phyloP scores from a whole-genome alignment of 2,113 vertebrate species.

The human (Homo sapiens) region GRCh38 chr6:22111001-22111500 shows the following conservation, averaged over 20 bases:
- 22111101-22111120: neutral
- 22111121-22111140: neutral
- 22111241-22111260: constrained; percentile 24
- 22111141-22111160: neutral
- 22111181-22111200: constrained; percentile 14
- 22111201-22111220: neutral
- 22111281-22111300: constrained; percentile 60
- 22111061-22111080: neutral
- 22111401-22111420: neutral
- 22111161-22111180: neutral
- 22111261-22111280: constrained; percentile 40
- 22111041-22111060: constrained; percentile 1
- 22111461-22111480: neutral
- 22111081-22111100: neutral
- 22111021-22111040: neutral
- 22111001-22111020: constrained; percentile 12
- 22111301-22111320: neutral
- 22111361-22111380: neutral
- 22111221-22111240: constrained; percentile 33
- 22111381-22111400: neutral
- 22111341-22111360: neutral
- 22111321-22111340: neutral
- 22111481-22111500: neutral
- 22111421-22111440: neutral
- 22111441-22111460: neutral